phyloP scores from a whole-genome alignment of 2,113 vertebrate species.

The Chascanopsetta lugubris region DNA sequence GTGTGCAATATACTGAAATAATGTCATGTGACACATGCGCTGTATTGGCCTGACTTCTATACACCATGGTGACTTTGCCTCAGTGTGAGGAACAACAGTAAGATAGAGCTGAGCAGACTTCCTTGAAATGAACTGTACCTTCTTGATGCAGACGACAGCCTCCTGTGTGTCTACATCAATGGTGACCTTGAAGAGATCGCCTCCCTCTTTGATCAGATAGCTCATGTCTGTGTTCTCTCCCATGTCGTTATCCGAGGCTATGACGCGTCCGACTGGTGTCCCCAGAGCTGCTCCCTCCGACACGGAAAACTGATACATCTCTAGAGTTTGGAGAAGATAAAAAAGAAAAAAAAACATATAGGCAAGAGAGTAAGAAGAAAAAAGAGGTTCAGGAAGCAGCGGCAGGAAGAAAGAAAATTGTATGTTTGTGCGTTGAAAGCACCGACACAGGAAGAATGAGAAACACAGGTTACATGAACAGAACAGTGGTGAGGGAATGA shows the following conservation, averaged over 20 bases:
- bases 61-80: no score
- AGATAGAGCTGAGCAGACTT: neutral
- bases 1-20: no score
- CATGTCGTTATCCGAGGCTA: conserved; percentile 92
- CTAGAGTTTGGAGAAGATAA: conserved; percentile 68
- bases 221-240: conserved; percentile 98
- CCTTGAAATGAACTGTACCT: conserved; percentile 79
- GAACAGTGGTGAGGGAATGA: neutral
- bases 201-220: conserved; percentile 90
- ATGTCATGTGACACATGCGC: no score
- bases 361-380: no score
- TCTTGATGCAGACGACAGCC: conserved; percentile 88
- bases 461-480: conserved; percentile 11
- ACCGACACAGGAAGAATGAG: conserved; percentile 3
- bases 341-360: neutral
- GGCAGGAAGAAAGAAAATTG: neutral
- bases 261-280: conserved; percentile 89
- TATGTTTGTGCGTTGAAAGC: conserved; percentile 1
- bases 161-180: conserved; percentile 93
- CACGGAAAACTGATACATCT: conserved; percentile 97
- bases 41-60: no score
- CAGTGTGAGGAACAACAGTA: neutral
- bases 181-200: conserved; percentile 88
- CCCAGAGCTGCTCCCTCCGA: conserved; percentile 88
- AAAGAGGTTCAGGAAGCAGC: neutral